These are phyloP conservation scores for Thryonomys swinderianus DNA, from an alignment of 2,113 vertebrate species.

Conservation along the genomic window DNA sequence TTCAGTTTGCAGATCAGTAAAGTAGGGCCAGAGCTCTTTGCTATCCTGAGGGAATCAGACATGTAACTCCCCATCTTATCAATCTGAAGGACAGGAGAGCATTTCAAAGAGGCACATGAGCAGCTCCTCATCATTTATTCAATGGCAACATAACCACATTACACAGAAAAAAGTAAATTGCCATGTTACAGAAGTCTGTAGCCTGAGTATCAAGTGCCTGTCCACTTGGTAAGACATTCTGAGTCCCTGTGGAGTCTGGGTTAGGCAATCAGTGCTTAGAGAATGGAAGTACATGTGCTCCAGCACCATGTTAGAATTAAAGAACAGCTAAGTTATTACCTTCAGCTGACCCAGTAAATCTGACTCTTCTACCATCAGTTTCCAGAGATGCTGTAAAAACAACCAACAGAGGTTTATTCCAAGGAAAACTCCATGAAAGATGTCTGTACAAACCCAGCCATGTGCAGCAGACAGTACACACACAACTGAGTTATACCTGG, in stretches of 20 bases:
- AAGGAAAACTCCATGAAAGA: slow-evolving; percentile 39
- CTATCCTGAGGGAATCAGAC: neutral
- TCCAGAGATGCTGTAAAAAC: slow-evolving; percentile 95
- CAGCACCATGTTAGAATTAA: slow-evolving; percentile 9
- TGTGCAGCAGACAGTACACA: neutral
- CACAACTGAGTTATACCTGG: neutral
- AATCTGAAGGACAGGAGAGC: neutral
- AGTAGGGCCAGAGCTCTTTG: neutral
- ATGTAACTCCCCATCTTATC: neutral
- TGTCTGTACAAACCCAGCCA: neutral
- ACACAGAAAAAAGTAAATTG: neutral
- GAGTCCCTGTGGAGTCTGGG: neutral
- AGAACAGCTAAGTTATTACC: slow-evolving; percentile 85
- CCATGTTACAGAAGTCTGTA: neutral
- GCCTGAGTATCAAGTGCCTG: neutral
- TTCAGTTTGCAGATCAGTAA: slow-evolving; percentile 42
- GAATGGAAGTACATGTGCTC: neutral
- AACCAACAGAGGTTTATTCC: slow-evolving; percentile 63
- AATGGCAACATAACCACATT: neutral
- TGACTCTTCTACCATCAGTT: slow-evolving; percentile 98
- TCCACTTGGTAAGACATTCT: neutral
- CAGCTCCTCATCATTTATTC: neutral
- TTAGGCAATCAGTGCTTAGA: neutral
- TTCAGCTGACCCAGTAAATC: slow-evolving; percentile 97
- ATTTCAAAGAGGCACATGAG: slow-evolving; percentile 27